Percentiles rank a stretch among this genome's conserved stretches.
These are phyloP conservation scores for Enhydra lutris DNA, from an alignment of 2,113 vertebrate species.

Conservation along the genomic window DNA sequence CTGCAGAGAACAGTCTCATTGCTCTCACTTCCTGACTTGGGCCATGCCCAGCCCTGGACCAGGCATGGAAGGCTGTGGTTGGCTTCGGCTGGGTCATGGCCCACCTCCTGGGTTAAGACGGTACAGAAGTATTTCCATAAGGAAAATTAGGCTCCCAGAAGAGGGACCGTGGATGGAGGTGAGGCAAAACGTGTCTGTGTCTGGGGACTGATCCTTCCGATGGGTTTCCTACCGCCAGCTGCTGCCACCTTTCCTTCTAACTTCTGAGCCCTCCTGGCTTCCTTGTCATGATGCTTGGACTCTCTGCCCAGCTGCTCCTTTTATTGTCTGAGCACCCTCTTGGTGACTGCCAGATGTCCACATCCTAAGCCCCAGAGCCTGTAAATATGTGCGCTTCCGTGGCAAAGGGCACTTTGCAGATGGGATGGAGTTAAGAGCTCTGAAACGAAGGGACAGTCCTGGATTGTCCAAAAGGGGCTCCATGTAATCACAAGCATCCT, in stretches of 20 bases:
- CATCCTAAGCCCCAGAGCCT: neutral
- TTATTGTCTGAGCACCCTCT: neutral
- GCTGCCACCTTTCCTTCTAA: neutral
- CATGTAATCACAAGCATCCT: neutral
- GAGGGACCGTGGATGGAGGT: neutral
- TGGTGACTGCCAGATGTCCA: neutral
- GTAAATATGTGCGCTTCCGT: neutral
- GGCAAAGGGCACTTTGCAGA: neutral
- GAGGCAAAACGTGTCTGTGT: neutral
- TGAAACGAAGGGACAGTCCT: neutral
- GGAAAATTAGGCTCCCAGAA: neutral
- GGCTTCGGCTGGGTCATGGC: neutral
- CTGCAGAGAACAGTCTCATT: neutral
- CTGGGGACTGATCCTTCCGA: neutral
- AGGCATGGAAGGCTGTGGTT: neutral
- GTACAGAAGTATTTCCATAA: neutral
- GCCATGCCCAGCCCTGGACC: no score
- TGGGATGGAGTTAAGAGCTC: neutral
- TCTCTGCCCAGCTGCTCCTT: neutral
- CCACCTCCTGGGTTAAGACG: neutral
- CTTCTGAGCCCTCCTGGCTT: neutral
- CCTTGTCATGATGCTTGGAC: neutral
- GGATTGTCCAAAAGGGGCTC: neutral
- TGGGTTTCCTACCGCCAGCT: neutral
- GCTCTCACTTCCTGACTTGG: neutral